A percentile compares a stretch with the other conserved stretches of the same genome.
phyloP scores from a whole-genome alignment of 2,888 invertebrate genomes.

The Aphrophora alni region DNA sequence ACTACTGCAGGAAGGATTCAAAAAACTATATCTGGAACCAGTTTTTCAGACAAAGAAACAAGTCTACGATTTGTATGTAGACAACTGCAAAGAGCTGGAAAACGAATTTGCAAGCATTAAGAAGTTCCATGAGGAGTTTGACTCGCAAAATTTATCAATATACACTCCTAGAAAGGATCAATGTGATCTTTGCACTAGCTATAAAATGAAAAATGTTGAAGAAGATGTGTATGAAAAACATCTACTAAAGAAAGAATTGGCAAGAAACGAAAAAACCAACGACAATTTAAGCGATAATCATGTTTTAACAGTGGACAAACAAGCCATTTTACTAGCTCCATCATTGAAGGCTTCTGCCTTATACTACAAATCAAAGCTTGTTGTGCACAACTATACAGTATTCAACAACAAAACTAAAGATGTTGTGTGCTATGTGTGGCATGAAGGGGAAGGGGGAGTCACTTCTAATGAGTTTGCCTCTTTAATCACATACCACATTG shows the following conservation, averaged over 20 bases:
- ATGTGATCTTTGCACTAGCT: background rate
- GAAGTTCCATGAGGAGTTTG: background rate
- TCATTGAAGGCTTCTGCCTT: background rate
- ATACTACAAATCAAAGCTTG: background rate
- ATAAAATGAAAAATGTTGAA: background rate
- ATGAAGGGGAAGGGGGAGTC: background rate
- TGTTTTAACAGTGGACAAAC: background rate
- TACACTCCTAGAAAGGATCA: background rate
- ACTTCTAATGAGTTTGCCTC: background rate
- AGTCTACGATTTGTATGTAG: background rate
- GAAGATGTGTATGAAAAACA: background rate
- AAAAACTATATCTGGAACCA: background rate
- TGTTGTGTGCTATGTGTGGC: background rate
- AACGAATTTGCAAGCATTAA: background rate
- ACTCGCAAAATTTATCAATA: background rate
- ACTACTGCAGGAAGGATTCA: background rate
- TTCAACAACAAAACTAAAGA: background rate
- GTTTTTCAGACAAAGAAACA: background rate
- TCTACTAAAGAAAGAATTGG: background rate
- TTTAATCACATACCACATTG: background rate
- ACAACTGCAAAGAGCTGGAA: slow-evolving; percentile 1
- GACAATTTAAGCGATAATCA: background rate
- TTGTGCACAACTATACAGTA: background rate
- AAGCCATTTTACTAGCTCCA: background rate
- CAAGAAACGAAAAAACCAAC: background rate